Conservation (phyloP, 2,888 invertebrate species). For the Leucozona laternaria region DNA sequence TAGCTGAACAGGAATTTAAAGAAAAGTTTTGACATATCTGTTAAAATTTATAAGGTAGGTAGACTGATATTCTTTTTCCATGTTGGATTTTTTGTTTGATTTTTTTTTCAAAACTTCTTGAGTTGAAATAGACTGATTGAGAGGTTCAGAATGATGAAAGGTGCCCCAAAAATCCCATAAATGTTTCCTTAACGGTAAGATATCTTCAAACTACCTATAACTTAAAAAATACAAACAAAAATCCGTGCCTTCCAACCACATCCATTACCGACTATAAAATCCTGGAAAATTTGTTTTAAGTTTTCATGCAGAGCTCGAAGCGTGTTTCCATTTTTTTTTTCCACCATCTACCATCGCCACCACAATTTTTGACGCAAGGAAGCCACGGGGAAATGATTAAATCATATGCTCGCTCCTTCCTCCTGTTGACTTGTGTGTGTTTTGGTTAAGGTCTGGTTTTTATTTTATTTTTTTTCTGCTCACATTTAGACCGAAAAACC, state of each 20-base stretch:
- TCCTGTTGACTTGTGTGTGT: neutral
- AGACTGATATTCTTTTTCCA: neutral
- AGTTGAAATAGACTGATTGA: neutral
- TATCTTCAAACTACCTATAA: conserved; percentile 8
- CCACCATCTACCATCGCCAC: neutral
- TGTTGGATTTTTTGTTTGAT: too few species aligned
- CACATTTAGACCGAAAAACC: conserved; percentile 24
- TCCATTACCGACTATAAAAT: conserved; percentile 10
- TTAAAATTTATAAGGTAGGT: conserved; percentile 17
- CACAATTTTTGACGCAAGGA: conserved; percentile 19
- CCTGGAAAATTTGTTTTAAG: conserved; percentile 32
- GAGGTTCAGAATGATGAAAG: neutral
- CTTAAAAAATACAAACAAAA: neutral
- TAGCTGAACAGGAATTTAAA: neutral
- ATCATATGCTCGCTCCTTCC: conserved; percentile 1
- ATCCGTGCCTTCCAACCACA: neutral
- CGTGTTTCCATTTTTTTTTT: neutral
- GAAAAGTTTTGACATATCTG: conserved; percentile 45
- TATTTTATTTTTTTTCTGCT: neutral
- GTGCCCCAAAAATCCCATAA: neutral
- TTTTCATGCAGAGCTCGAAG: conserved; percentile 14
- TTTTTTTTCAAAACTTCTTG: neutral
- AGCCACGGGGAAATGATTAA: conserved; percentile 49
- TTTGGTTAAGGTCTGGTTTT: neutral
- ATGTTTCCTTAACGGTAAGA: neutral